Percentiles rank a stretch among this genome's conserved stretches.
Evolutionary conservation across 2,113 vertebrate species (phyloP).

Genomic region (Alces alces): DNA sequence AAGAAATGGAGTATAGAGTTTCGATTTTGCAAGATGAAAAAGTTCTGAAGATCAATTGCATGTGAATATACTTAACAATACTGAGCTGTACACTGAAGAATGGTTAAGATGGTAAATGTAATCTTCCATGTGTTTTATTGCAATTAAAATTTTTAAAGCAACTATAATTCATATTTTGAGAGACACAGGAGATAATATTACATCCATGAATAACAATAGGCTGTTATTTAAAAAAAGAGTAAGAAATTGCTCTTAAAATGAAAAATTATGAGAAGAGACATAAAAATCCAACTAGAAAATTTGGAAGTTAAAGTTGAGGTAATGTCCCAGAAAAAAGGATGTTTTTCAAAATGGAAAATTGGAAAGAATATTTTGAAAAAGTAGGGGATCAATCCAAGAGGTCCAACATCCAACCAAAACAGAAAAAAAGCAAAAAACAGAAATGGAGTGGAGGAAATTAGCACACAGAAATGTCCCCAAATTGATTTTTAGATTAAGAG

Average conservation of each 20-base stretch:
- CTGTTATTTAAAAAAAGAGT: neutral
- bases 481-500: neutral
- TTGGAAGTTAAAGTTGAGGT: neutral
- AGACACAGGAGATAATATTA: neutral
- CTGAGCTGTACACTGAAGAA: neutral
- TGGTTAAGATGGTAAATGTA: neutral
- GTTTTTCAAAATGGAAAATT: neutral
- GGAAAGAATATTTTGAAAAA: conserved; percentile 7
- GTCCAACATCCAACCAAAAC: neutral
- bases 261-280: neutral
- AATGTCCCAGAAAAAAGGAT: neutral
- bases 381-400: neutral
- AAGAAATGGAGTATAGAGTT: neutral
- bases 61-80: neutral
- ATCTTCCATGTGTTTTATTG: neutral
- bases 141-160: neutral
- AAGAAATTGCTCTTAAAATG: conserved; percentile 6
- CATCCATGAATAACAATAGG: neutral
- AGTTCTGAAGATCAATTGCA: neutral
- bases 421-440: neutral
- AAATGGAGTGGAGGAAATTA: neutral
- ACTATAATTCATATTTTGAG: neutral
- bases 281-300: neutral
- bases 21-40: neutral
- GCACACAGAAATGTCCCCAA: neutral